Evolutionary conservation across 2,888 invertebrate species (phyloP), one percentile per base, ranked within the genome.

Genomic region (Epinotia bilunana): DNA sequence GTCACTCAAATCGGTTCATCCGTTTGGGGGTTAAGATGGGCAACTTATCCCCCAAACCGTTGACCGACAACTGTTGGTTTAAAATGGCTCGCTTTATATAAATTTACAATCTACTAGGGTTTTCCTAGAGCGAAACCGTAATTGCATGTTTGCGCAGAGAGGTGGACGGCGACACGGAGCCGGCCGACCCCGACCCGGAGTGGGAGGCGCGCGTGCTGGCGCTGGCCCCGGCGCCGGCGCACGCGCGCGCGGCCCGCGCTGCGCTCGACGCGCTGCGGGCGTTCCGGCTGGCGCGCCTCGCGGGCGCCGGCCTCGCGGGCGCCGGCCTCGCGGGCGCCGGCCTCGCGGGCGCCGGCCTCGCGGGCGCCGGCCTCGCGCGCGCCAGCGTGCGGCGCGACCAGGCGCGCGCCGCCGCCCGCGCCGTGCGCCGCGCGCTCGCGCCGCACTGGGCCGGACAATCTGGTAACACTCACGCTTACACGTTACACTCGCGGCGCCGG

Each of bases 121-220:
- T 33, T 33, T n/a, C n/a, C n/a, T n/a, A 33, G 33, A 33, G 33
- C 6, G 33, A 43, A 43, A 12, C 43, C 3, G 16, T 49, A n/a
- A n/a, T 53, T n/a, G 53, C 16, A n/a, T 53, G 16, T 16, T n/a
- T n/a, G 7, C n/a, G n/a, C 53, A 53, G 53, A 6, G 16, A 13
- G n/a, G 53, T 53, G n/a, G 53, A 53, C 5, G 53, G n/a, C 1
- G 53, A 53, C n/a, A 7, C 70, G 76, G 16, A 53, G 75, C 72
- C 60, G 73, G 79, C 69, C 33, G 79, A 74, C 49, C 83, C 73
- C 33, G 83, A 78, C 57, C 80, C 80, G 65, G 88, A 84, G 49
- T 88, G 87, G 84, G 89, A 88, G 81, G 81, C 79, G 79, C 83
- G 87, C 72, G 83, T 87, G 53, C 64, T 77, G 11, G 82, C 83